Evolutionary conservation across 1,140 invertebrate species (phyloP).

Genomic region (Ceratoteleas bidentatus): DNA sequence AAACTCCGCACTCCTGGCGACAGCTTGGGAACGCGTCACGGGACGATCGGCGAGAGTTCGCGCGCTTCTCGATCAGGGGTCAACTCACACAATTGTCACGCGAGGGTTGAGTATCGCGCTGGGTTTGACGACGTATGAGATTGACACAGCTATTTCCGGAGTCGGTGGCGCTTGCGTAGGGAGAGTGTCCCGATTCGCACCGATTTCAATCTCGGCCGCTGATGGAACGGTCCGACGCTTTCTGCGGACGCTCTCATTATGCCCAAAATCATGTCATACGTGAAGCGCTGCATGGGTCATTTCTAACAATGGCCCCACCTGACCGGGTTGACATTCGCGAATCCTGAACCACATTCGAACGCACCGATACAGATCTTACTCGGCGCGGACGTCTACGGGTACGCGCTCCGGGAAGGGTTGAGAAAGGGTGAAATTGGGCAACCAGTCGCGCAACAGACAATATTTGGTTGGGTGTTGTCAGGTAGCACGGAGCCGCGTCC

Average conservation of each 20-base stretch:
- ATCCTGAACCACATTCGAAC: conserved; percentile 6
- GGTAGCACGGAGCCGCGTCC: too few species aligned
- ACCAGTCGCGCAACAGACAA: conserved; percentile 24
- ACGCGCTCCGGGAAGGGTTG: neutral
- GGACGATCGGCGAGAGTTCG: neutral
- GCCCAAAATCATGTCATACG: conserved; percentile 6
- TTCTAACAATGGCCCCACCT: neutral
- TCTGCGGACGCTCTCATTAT: conserved; percentile 8
- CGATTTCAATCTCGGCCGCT: neutral
- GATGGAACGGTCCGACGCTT: neutral
- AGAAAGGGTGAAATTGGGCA: neutral
- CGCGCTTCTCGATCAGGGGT: conserved; percentile 18
- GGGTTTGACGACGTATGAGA: neutral
- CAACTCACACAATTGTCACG: conserved; percentile 5
- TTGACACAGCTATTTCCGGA: neutral
- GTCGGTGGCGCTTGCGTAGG: neutral
- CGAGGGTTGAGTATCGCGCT: neutral
- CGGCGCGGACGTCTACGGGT: too few species aligned
- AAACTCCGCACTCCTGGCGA: too few species aligned
- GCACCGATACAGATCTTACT: too few species aligned
- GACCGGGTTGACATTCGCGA: neutral
- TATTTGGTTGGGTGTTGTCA: conserved; percentile 19
- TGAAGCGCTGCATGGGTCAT: neutral
- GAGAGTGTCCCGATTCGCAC: neutral
- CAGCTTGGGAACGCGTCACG: conserved; percentile 9